Evolutionary conservation across 2,797 vertebrate species (phyloP), one percentile per base, ranked within the genome.

Genomic region (Manis pentadactyla): DNA sequence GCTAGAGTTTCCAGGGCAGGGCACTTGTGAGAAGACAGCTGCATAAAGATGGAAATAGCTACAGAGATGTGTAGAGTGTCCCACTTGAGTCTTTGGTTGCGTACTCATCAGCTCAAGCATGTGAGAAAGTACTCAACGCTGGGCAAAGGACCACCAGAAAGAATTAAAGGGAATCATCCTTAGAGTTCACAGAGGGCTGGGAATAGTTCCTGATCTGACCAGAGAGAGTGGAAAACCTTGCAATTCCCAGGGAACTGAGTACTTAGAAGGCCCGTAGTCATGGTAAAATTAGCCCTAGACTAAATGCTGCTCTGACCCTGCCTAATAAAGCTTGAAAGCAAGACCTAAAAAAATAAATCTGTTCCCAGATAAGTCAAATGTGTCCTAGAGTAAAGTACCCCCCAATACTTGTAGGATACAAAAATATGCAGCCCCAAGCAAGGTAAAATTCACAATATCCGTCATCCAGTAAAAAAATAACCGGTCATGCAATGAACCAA

Each of bases 381-480:
- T 82, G 66, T 78, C 37, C 49, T 42, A 59, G 71, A 78, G 91
- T 79, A 93, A 42, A 87, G 9, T 39, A 39, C 29, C 66, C 78
- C 75, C 53, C 12, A 13, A 42, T 31, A 88, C 82, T 81, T 53
- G 69, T 75, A 68, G 17, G 49, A 79, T 81, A 68, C 1, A n/a
- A 73, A 87, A 93, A 63, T 74, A 78, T 55, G 53, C 29, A 86
- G 21, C 15, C 15, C 66, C 37, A 90, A 73, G 63, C 31, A 74
- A 91, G 34, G 15, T 93, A 81, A 91, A 93, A 79, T 57, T 86
- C 83, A 91, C 27, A 63, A 13, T 68, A n/a, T 37, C 31, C 91
- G 18, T 78, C 42, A 88, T 34, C 66, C 7, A 55, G 39, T 61
- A 55, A 81, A 95, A 95, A 95, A 86, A 92, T 51, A 51, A 81